phyloP scores from a whole-genome alignment of 1,140 invertebrate species.

The Pachypeltis micranthus region DNA sequence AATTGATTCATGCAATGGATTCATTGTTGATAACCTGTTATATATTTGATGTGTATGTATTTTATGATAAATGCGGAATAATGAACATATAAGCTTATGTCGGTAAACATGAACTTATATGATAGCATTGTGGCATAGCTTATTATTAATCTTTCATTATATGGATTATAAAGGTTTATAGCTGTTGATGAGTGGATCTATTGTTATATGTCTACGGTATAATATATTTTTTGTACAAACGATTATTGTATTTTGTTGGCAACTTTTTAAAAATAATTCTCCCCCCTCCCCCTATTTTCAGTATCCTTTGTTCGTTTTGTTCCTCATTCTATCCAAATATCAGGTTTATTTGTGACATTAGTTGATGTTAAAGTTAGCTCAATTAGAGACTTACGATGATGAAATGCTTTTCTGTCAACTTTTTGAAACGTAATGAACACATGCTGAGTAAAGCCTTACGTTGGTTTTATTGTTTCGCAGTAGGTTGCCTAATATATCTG shows the following conservation, averaged over 20 bases:
- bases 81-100: constrained; percentile 4
- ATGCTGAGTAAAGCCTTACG: too few species aligned
- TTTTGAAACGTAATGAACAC: too few species aligned
- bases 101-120: constrained; percentile 4
- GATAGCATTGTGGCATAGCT: not conserved
- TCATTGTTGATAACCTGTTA: constrained; percentile 8
- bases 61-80: not conserved
- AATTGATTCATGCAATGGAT: constrained; percentile 5
- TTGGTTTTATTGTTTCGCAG: too few species aligned
- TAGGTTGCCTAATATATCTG: too few species aligned
- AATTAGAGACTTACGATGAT: too few species aligned
- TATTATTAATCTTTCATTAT: not conserved
- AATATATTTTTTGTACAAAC: constrained; percentile 1
- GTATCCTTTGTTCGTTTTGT: too few species aligned
- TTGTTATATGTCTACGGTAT: not conserved
- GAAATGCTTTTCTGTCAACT: too few species aligned
- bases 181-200: not conserved
- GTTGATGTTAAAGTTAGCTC: too few species aligned
- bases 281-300: too few species aligned
- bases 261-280: too few species aligned
- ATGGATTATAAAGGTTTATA: constrained; percentile 5
- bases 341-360: too few species aligned
- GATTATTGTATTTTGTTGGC: not conserved
- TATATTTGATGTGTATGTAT: constrained; percentile 10
- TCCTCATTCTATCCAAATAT: too few species aligned